Base-by-base conservation (phyloP, 2,113 vertebrate genomes). In the Hystrix brachyura region DNA sequence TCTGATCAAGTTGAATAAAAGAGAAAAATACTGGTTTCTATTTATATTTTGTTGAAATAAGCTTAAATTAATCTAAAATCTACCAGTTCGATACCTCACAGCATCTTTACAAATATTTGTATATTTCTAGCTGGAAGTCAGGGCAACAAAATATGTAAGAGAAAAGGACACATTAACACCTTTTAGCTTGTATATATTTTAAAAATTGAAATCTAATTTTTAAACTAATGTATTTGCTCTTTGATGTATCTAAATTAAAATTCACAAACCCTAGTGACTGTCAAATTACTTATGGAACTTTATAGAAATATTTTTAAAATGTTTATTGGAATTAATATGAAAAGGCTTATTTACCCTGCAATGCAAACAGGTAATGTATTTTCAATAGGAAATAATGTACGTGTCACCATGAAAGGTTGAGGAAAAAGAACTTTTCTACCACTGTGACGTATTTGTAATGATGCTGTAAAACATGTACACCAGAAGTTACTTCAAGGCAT, bases 31-130 rank as follows among this genome's bases (percentile, higher is more conserved):
- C 19, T 3, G 29, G 7, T 32, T 69, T 76, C 69, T 29, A 87
- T 78, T 94, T 92, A 43, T 48, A 81, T 76, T 95, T 93, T 91
- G 46, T 38, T 91, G 32, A 91, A 94, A 93, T 4, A 84, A 64
- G 3, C 67, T 57, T 91, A 95, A 51, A 80, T 74, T 84, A 60
- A 59, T 59, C 12, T 60, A 65, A 82, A 81, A 88, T 79, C 38
- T 82, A 17, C 3, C 15, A 88, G 46, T 79, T 84, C 69, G 84
- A 86, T 83, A 3, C 76, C n/a, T 87, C 55, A 92, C 3, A n/a
- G 19, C 95, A 10, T 4, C 7, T 59, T 84, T 67, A 87, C 3
- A 87, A 57, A 59, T 38, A 81, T 59, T 4, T 53, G 13, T 14
- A 48, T 79, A 46, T 69, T 69, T 65, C 55, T 13, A 65, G 5